A percentile compares a stretch with the other conserved stretches of the same genome.
Conservation (phyloP, 1,140 invertebrate species). For the Trypoxylus dichotomus region DNA sequence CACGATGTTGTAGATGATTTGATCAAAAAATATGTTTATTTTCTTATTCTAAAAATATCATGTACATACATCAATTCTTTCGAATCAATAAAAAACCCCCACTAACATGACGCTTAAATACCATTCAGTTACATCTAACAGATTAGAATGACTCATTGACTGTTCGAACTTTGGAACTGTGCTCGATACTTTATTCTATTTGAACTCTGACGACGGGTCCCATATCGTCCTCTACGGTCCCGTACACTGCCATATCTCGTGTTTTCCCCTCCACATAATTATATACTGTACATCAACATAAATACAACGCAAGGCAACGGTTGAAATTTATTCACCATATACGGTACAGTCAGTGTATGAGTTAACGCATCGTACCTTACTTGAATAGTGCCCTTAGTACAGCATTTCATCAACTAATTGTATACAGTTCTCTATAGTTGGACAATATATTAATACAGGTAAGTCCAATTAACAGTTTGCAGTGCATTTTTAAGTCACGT, state of each 20-base stretch:
- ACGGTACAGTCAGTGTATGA: not conserved
- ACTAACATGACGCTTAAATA: too few relatives aligned
- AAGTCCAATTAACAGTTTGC: too few relatives aligned
- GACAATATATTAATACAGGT: not conserved
- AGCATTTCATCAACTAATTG: not conserved
- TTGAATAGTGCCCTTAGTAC: not conserved
- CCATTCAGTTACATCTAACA: too few relatives aligned
- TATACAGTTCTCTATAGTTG: not conserved
- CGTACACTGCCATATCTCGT: not conserved
- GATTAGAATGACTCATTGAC: not conserved
- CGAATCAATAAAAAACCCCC: too few relatives aligned
- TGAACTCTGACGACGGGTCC: not conserved
- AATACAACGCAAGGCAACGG: not conserved
- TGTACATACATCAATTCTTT: too few relatives aligned
- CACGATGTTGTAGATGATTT: too few relatives aligned
- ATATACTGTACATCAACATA: not conserved
- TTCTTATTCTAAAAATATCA: too few relatives aligned
- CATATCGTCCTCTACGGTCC: not conserved
- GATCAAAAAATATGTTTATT: too few relatives aligned
- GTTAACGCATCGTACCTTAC: not conserved
- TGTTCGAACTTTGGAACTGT: not conserved
- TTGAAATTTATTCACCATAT: not conserved
- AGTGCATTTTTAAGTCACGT: too few relatives aligned
- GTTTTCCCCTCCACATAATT: slow-evolving; percentile 2
- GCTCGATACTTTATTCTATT: not conserved